A percentile compares a stretch with the other conserved stretches of the same genome.
phyloP scores from a whole-genome alignment of 2,888 invertebrate genomes.

The Parnassius mnemosyne region DNA sequence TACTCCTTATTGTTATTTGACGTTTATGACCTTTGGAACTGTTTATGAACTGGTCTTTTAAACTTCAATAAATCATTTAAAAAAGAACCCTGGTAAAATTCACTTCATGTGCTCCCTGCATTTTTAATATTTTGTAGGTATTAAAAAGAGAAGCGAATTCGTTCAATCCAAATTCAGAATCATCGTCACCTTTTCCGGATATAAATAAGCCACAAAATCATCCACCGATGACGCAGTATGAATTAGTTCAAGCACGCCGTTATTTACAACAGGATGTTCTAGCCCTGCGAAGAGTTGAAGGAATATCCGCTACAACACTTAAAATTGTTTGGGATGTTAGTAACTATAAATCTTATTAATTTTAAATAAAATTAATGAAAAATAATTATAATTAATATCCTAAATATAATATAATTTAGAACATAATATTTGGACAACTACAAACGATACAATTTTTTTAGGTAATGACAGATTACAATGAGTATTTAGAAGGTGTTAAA shows the following conservation, averaged over 20 bases:
- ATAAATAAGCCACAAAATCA: slow-evolving; percentile 78
- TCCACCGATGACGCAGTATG: slow-evolving; percentile 85
- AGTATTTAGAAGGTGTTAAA: slow-evolving; percentile 85
- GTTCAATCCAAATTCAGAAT: slow-evolving; percentile 60
- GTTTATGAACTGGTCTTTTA: too few relatives aligned
- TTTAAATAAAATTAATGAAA: too few relatives aligned
- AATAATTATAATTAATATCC: too few relatives aligned
- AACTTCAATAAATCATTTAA: too few relatives aligned
- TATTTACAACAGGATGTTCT: slow-evolving; percentile 90
- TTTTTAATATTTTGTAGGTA: slow-evolving; percentile 45
- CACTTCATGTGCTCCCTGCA: not conserved
- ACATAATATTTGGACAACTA: not conserved
- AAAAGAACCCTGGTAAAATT: too few relatives aligned
- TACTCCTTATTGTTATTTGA: too few relatives aligned
- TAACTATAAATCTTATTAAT: slow-evolving; percentile 30
- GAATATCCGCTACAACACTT: slow-evolving; percentile 87
- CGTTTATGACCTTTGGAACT: too few relatives aligned
- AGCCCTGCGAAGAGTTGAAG: slow-evolving; percentile 83
- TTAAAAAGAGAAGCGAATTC: slow-evolving; percentile 71
- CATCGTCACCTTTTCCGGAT: slow-evolving; percentile 69
- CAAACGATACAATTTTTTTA: slow-evolving; percentile 40
- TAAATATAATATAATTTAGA: too few relatives aligned
- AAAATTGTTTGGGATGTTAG: slow-evolving; percentile 91
- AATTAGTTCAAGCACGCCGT: slow-evolving; percentile 87
- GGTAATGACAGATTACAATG: slow-evolving; percentile 76